Base-by-base conservation (phyloP, 2,797 vertebrate genomes). In the Enteromius fasciolatus region DNA sequence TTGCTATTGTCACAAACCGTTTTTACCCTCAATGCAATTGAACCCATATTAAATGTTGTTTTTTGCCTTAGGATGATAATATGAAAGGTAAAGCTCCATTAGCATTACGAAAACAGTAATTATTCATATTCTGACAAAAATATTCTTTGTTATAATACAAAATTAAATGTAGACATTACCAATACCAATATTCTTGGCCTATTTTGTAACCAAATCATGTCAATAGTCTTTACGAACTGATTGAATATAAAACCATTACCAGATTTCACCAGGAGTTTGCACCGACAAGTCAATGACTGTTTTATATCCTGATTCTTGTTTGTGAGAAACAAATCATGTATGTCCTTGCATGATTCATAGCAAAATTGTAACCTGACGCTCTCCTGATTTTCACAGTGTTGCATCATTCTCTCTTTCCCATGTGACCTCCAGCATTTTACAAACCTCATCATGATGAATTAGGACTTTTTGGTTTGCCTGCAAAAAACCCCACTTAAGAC, bases 321-420 rank as follows among this genome's bases (percentile, higher is more conserved):
- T 54, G 46, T 46, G 54, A 59, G 25, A 59, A 79, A 72, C 50
- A 68, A 50, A 81, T 25, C 48, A 84, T 64, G 36, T 69, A 44
- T 46, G 68, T 36, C 73, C 36, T 81, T 33, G 76, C 12, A 17
- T 44, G 48, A 25, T n/a, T 39, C 66, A 28, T 31, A 82, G 41
- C 5, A 74, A 86, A 76, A 83, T 66, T 74, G 74, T 80, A 80
- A 77, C 79, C 48, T 66, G 31, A 83, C 33, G 76, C 59, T 20
- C 59, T 85, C 46, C 61, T 41, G 84, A 54, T 70, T 89, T 87
- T 70, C 88, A 87, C 72, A 68, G 74, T 10, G 33, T 87, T 87
- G 85, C 86, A 87, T 87, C 88, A 89, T 82, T 83, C 79, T 57
- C 52, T 63, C 77, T 31, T 76, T 48, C 63, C 84, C 72, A 80